Conservation (phyloP, 2,797 vertebrate species). For the Myotis planiceps region DNA sequence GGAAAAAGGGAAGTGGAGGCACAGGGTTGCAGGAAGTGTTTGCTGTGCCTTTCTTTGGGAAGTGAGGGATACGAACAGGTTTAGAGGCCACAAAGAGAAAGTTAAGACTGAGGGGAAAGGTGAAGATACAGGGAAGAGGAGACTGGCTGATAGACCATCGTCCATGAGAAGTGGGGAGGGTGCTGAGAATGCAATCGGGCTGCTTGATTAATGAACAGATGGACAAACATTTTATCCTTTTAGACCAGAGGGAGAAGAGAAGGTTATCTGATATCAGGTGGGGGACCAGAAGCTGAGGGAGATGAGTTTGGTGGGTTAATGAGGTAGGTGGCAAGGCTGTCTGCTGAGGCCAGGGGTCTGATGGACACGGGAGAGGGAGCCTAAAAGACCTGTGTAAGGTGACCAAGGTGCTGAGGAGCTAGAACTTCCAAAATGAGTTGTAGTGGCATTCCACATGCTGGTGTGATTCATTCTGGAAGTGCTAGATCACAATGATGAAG, state of each 20-base stretch:
- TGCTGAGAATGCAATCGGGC: neutral
- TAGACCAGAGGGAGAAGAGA: neutral
- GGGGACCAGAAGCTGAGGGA: neutral
- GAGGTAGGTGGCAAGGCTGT: neutral
- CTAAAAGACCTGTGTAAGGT: neutral
- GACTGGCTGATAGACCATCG: neutral
- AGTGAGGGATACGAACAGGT: neutral
- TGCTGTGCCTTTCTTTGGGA: neutral
- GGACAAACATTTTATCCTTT: neutral
- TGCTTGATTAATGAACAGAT: neutral
- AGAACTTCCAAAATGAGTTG: neutral
- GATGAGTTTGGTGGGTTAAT: neutral
- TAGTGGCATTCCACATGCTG: neutral
- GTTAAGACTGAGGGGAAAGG: neutral
- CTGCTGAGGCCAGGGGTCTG: neutral
- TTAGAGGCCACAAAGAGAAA: neutral
- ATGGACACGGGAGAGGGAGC: neutral
- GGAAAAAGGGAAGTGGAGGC: neutral
- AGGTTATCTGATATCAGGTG: neutral
- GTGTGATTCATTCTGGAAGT: neutral
- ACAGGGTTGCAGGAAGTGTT: neutral
- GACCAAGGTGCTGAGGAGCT: neutral
- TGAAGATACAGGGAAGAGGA: no score
- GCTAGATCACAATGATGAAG: neutral
- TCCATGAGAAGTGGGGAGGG: neutral